Evolutionary conservation across 2,888 invertebrate genomes (phyloP), one percentile per base, ranked within the genome.

Genomic region (Ornithoptera alexandrae): DNA sequence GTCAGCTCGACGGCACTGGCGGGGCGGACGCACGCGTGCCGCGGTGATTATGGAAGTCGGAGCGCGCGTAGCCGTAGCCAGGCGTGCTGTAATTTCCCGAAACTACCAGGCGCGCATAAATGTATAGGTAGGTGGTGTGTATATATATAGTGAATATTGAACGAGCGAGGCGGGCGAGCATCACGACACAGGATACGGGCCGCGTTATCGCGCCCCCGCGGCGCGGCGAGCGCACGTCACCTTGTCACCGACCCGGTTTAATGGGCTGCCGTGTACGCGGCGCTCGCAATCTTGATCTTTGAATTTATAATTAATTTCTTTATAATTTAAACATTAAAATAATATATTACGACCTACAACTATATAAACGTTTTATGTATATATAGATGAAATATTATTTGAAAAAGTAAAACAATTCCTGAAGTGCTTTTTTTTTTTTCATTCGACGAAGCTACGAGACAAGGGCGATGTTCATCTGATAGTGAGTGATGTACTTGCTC

Each of bases 211-310:
- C 87, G 84, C 87, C 84, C 83, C 84, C 83, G 84, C 84, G 83
- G 83, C 83, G 84, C 84, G 83, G 83, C 81, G 82, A 82, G 84
- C 79, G 78, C 81, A 81, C 89, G 89, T 89, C 90, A 88, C 89
- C 90, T 90, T 89, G 90, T 90, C 90, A 90, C 90, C 89, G 89
- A 88, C 85, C 87, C 88, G 84, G 82, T 88, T 88, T 91, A 90
- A 91, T 90, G 90, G 88, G 86, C 86, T 85, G 86, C 86, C 77
- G 85, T 81, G 79, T 87, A 87, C 84, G 74, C 76, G 81, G 84
- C 74, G 80, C 75, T 76, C 75, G 71, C 67, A 73, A 74, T 78
- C 81, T 89, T 89, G 89, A 86, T 86, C 79, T 84, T 89, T 83
- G 68, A 50, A 69, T 71, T 53, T 69, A 60, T 65, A 65, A 59